These are phyloP conservation scores for Brachypteracias leptosomus DNA, from an alignment of 2,113 vertebrate genomes.

Conservation along the genomic window DNA sequence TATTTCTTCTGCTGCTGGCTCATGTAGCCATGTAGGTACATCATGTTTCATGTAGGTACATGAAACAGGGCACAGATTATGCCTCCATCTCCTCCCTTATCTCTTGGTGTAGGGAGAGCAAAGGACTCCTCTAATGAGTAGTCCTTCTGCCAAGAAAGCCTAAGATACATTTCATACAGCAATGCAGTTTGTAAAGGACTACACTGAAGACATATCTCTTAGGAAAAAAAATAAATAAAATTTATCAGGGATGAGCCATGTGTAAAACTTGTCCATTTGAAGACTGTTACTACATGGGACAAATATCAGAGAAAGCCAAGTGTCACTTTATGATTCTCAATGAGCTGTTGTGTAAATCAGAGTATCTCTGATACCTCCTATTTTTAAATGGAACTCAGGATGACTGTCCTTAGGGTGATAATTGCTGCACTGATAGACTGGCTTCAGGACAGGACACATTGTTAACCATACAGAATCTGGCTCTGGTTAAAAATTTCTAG, in stretches of 20 bases:
- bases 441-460: no score
- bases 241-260: background rate
- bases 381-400: no score
- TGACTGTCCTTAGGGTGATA: no score
- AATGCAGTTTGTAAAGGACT: background rate
- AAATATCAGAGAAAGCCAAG: background rate
- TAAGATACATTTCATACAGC: background rate
- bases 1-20: background rate
- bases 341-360: background rate
- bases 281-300: background rate
- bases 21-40: background rate
- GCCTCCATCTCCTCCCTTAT: background rate
- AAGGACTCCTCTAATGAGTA: background rate
- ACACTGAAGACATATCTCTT: background rate
- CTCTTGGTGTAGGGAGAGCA: background rate
- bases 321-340: background rate
- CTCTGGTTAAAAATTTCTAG: no score
- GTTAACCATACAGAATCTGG: no score
- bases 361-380: background rate
- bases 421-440: no score
- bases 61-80: background rate
- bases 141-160: background rate
- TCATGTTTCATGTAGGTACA: background rate
- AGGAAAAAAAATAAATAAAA: background rate
- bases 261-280: background rate